Evolutionary conservation across 2,797 vertebrate species (phyloP).

Genomic region (Hemibagrus guttatus): DNA sequence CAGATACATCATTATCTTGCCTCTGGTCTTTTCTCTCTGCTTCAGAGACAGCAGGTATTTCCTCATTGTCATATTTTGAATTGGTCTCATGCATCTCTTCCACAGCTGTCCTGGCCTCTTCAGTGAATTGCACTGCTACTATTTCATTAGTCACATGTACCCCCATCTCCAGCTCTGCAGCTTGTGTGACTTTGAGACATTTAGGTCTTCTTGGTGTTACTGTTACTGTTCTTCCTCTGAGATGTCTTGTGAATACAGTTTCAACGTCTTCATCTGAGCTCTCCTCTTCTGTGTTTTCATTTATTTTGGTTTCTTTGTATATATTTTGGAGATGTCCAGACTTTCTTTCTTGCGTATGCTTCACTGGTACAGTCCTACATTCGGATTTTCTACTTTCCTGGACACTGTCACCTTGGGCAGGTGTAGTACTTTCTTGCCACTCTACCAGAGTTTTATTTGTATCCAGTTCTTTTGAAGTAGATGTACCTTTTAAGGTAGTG

Average conservation of each 20-base stretch:
- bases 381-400: slow-evolving; percentile 13
- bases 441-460: slow-evolving; percentile 2
- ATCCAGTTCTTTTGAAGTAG: neutral
- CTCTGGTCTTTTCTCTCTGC: neutral
- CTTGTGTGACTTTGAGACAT: neutral
- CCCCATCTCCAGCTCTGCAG: slow-evolving; percentile 2
- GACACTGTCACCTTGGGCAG: neutral
- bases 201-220: slow-evolving; percentile 32
- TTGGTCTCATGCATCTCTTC: neutral
- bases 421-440: neutral
- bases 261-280: neutral
- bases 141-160: neutral
- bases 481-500: neutral
- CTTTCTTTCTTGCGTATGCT: neutral
- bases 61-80: neutral
- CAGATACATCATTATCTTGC: neutral
- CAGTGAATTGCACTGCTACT: neutral
- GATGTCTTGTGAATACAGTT: slow-evolving; percentile 19
- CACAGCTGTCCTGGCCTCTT: neutral
- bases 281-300: slow-evolving; percentile 18
- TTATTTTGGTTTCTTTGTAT: slow-evolving; percentile 6
- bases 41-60: neutral
- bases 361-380: neutral
- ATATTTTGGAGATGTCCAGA: neutral
- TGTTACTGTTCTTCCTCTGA: slow-evolving; percentile 35